Base-by-base conservation (phyloP, 1,140 invertebrate species). In the Papilio glaucus region DNA sequence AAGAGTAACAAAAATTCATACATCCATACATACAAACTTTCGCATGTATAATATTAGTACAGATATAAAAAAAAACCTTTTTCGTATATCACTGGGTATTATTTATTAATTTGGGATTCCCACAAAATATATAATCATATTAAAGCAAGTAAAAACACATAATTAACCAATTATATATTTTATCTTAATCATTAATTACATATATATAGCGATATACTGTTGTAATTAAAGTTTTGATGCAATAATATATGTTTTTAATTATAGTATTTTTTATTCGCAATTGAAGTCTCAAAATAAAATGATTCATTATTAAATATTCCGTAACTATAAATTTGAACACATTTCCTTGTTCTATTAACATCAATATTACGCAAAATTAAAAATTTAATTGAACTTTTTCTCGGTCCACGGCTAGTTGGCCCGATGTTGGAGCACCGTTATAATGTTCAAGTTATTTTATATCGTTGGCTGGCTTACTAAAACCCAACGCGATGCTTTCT, bases 81-180 rank as follows among this genome's bases (percentile, higher is more conserved):
- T 33, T 33, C 6, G 29, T 6, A 33, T 53, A 24, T 53, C 49
- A 18, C 24, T 53, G 49, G 10, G 49, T 21, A 49, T 53, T 24
- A n/a, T 53, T 24, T 53, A 53, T 53, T 57, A 24, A n/a, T n/a
- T n/a, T n/a, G 49, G 49, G 49, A 57, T 57, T 57, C 21, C 49
- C 49, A 24, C 49, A 57, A 57, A 57, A 57, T 57, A 12, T 57
- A 13, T 18, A 41, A 41, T 13, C 39, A 12, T 39, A 8, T 13
- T 41, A 13, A 41, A n/a, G 1, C 13, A 13, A 33, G 6, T 33
- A 33, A 33, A 3, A 33, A 1, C 13, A 49, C 18, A 18, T 7
- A 49, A 49, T 49, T 49, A 9, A 49, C 18, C 9, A 6, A 7
- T 18, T 18, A 21, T 2, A 21, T 10, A 9, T 21, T 49, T 49